Evolutionary conservation across 2,113 vertebrate species (phyloP).

Genomic region (Alosa alosa): DNA sequence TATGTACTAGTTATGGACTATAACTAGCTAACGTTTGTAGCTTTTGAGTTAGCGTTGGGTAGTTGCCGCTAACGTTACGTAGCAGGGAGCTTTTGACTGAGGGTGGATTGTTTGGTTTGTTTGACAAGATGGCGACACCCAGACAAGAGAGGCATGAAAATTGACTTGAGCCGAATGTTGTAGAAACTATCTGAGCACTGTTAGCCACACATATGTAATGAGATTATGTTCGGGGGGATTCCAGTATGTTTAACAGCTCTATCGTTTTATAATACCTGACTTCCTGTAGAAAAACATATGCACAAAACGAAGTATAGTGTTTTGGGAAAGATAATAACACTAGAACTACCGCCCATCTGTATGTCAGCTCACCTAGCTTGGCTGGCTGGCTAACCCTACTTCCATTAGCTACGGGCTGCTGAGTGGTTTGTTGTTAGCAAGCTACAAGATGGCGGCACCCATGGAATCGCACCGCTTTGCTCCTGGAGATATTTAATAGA

Average conservation of each 20-base stretch:
- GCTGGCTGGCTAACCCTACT: conserved; percentile 3
- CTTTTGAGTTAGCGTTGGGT: background rate
- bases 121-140: conserved; percentile 74
- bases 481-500: conserved; percentile 45
- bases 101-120: conserved; percentile 49
- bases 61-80: conserved; percentile 26
- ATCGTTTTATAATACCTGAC: background rate
- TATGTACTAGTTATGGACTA: background rate
- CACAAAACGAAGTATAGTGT: background rate
- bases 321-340: background rate
- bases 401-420: conserved; percentile 35
- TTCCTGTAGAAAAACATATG: background rate
- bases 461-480: conserved; percentile 48
- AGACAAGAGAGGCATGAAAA: conserved; percentile 64
- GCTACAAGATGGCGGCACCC: conserved; percentile 75
- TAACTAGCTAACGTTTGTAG: background rate
- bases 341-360: background rate
- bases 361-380: conserved; percentile 19
- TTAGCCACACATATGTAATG: background rate
- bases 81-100: conserved; percentile 26
- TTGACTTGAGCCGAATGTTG: conserved; percentile 26
- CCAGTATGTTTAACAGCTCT: background rate
- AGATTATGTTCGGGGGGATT: background rate
- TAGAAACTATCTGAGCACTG: background rate
- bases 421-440: conserved; percentile 47